Percentiles rank a stretch among this genome's conserved stretches.
Evolutionary conservation across 2,888 invertebrate species (phyloP).

Genomic region (Homarus gammarus): DNA sequence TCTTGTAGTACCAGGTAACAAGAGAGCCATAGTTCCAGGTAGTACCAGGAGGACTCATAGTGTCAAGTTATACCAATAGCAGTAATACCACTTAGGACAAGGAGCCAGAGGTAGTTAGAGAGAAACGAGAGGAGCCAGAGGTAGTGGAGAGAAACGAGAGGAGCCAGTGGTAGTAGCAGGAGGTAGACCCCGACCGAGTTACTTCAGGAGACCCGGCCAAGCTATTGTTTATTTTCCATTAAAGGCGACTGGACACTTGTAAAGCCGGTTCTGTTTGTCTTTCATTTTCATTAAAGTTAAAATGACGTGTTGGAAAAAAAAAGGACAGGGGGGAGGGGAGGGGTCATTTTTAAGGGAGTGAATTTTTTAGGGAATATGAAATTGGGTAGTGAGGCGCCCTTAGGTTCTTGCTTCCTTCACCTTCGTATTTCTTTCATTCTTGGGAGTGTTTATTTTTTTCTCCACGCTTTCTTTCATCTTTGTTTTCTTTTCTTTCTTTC

Average conservation of each 20-base stretch:
- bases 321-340: background rate
- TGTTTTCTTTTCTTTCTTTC: background rate
- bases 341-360: background rate
- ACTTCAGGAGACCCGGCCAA: background rate
- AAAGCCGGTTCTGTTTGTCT: conserved; percentile 24
- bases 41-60: too few relatives aligned
- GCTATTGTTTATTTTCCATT: conserved; percentile 50
- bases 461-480: background rate
- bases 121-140: too few relatives aligned
- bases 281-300: conserved; percentile 50
- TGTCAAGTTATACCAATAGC: too few relatives aligned
- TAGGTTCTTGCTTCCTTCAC: too few relatives aligned
- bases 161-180: too few relatives aligned
- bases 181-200: too few relatives aligned
- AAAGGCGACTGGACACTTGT: conserved; percentile 23
- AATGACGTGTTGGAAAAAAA: conserved; percentile 8
- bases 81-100: too few relatives aligned
- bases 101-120: too few relatives aligned
- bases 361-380: background rate
- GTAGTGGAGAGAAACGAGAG: too few relatives aligned
- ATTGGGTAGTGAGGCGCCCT: background rate
- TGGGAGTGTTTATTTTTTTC: background rate
- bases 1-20: too few relatives aligned
- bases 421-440: too few relatives aligned
- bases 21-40: too few relatives aligned